Conservation (phyloP, 92 coral and sea anemone genomes). For the Palythoa caribaeorum region DNA sequence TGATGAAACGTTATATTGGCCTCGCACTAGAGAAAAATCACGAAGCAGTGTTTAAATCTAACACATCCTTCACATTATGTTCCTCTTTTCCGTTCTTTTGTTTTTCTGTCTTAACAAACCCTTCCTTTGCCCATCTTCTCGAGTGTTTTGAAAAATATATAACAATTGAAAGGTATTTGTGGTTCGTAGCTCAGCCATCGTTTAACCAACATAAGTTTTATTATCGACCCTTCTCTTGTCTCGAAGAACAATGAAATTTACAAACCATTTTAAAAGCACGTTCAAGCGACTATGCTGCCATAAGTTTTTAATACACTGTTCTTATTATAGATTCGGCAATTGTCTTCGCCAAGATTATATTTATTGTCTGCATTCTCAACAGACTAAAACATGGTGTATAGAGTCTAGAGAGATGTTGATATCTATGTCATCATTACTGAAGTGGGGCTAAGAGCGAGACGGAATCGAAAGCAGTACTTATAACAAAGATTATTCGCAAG, state of each 20-base stretch:
- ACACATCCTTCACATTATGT: constrained; percentile 23
- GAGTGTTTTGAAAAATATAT: constrained; percentile 36
- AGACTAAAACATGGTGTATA: constrained; percentile 9
- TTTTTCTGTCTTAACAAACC: constrained; percentile 42
- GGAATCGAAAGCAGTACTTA: constrained; percentile 14
- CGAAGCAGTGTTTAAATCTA: constrained; percentile 46
- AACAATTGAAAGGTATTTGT: not conserved
- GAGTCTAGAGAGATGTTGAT: constrained; percentile 30
- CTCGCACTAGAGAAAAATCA: constrained; percentile 10
- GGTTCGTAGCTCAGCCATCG: constrained; percentile 13
- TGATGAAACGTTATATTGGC: constrained; percentile 23
- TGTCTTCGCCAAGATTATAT: not conserved
- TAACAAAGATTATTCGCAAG: constrained; percentile 33
- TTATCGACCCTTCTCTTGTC: not conserved
- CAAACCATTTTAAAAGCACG: not conserved
- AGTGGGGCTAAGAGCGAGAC: constrained; percentile 19
- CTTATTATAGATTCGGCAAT: not conserved
- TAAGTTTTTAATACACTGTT: not conserved
- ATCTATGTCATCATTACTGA: constrained; percentile 30
- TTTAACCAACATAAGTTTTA: not conserved
- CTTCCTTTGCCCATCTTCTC: constrained; percentile 19
- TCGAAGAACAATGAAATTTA: not conserved
- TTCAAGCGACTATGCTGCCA: not conserved
- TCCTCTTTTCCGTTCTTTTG: constrained; percentile 21
- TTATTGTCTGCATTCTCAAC: constrained; percentile 2